Evolutionary conservation across 2,113 vertebrate species (phyloP).

Genomic region (Bufo bufo): DNA sequence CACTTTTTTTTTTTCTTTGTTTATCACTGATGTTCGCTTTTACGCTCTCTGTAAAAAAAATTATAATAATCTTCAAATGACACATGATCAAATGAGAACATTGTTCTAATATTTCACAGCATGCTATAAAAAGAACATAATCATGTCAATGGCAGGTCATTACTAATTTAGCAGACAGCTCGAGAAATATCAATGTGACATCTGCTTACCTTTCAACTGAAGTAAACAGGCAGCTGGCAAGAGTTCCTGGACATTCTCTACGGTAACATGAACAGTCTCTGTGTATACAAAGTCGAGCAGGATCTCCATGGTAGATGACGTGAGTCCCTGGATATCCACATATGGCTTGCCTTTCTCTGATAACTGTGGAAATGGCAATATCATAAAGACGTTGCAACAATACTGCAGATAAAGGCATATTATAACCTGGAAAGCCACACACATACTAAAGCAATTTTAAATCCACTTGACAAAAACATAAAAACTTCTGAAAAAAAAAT

Average conservation of each 20-base stretch:
- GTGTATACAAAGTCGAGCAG: constrained; percentile 97
- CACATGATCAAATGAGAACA: too few species aligned
- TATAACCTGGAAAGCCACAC: too few species aligned
- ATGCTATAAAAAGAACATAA: background rate
- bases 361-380: constrained; percentile 73
- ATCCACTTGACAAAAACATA: background rate
- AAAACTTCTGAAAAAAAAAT: background rate
- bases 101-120: too few species aligned
- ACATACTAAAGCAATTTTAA: background rate
- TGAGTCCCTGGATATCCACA: constrained; percentile 96
- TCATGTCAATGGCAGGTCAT: background rate
- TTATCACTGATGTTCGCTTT: too few species aligned
- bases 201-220: constrained; percentile 90
- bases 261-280: constrained; percentile 94
- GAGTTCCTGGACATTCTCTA: constrained; percentile 96
- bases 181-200: background rate
- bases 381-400: background rate
- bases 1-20: too few species aligned
- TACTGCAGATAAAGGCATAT: background rate
- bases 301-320: constrained; percentile 98
- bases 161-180: background rate
- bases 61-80: background rate
- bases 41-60: too few species aligned
- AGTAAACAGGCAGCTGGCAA: constrained; percentile 94
- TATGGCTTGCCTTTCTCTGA: constrained; percentile 97